These are phyloP conservation scores for Leontocebus nigricollis DNA, from an alignment of 2,797 vertebrate species.

Conservation along the genomic window DNA sequence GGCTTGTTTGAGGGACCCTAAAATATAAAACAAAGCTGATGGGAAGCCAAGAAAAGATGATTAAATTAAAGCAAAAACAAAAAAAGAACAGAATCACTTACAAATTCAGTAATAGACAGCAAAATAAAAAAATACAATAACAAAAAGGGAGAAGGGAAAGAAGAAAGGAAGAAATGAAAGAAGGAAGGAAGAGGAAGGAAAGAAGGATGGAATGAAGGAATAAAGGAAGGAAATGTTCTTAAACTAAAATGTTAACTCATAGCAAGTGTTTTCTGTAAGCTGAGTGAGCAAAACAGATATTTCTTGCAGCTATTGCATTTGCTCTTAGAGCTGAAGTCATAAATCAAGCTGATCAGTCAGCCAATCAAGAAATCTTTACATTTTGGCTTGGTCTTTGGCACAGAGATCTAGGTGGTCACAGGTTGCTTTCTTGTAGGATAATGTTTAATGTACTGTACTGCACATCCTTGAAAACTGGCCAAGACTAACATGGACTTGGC, in stretches of 20 bases:
- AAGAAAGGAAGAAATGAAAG: accelerated
- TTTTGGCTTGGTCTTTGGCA: slow-evolving; percentile 48
- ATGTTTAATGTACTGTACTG: slow-evolving; percentile 47
- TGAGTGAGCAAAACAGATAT: background rate
- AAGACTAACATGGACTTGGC: slow-evolving; percentile 74
- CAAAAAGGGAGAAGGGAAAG: too few relatives aligned
- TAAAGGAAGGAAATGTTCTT: background rate
- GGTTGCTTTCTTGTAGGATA: slow-evolving; percentile 35
- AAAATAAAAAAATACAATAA: background rate
- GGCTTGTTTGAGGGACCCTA: background rate
- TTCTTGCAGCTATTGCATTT: slow-evolving; percentile 38
- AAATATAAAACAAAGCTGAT: background rate
- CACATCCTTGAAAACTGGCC: slow-evolving; percentile 75
- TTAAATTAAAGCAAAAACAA: background rate
- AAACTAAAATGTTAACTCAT: background rate
- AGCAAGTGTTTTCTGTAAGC: slow-evolving; percentile 44
- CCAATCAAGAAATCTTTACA: slow-evolving; percentile 46
- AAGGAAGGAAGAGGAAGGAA: too few relatives aligned
- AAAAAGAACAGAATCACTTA: background rate
- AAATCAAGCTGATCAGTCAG: slow-evolving; percentile 52
- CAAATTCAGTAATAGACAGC: background rate
- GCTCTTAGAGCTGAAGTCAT: slow-evolving; percentile 44
- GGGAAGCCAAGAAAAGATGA: background rate
- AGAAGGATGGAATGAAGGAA: too few relatives aligned
- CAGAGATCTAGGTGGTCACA: background rate